These are phyloP conservation scores for Netelia fuscicornis DNA, from an alignment of 2,888 invertebrate species.

Conservation along the genomic window DNA sequence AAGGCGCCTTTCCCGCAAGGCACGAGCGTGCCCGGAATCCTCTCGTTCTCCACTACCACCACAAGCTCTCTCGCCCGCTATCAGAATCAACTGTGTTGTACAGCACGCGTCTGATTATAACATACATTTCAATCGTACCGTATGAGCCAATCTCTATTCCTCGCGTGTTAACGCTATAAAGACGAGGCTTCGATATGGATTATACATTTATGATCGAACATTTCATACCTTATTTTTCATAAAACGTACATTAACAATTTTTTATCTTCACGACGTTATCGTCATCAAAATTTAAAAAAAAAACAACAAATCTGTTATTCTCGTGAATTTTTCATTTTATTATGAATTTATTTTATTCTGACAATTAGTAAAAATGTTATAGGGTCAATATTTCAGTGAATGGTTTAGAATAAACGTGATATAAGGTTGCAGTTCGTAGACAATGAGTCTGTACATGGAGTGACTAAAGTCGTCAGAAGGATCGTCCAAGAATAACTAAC, in stretches of 20 bases:
- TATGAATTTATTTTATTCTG: no score
- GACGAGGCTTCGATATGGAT: constrained; percentile 54
- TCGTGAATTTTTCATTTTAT: no score
- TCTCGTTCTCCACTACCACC: constrained; percentile 41
- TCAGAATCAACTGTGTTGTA: constrained; percentile 55
- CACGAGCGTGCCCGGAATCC: constrained; percentile 67
- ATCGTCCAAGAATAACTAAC: no score
- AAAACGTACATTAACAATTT: neutral
- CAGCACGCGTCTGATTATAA: constrained; percentile 66
- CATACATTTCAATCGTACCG: constrained; percentile 69
- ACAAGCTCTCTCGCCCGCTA: constrained; percentile 31
- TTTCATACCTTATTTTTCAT: constrained; percentile 5
- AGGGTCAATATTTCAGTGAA: neutral
- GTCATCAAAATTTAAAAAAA: no score
- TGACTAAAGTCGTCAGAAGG: no score
- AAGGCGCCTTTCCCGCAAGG: constrained; percentile 52
- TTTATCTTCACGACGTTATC: neutral
- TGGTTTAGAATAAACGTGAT: no score
- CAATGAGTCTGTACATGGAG: no score
- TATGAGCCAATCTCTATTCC: constrained; percentile 56
- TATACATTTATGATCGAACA: constrained; percentile 56
- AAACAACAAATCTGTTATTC: no score
- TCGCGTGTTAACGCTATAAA: constrained; percentile 46
- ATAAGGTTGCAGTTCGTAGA: no score
- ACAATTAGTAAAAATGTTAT: neutral